Evolutionary conservation across 2,113 vertebrate species (phyloP), one percentile per base, ranked within the genome.

Genomic region (Colaptes auratus): DNA sequence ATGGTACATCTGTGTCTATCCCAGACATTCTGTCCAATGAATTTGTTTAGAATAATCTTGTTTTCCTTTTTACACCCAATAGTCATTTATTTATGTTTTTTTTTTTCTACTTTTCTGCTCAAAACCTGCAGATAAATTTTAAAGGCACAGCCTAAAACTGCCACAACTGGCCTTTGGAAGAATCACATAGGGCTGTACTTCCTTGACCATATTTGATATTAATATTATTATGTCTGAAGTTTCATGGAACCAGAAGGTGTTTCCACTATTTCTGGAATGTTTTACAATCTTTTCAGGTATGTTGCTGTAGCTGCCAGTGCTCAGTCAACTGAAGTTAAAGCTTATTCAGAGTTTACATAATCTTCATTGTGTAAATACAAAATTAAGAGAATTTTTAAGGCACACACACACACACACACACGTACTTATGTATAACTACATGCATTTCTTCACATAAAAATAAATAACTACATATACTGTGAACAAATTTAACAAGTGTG

Each of bases 111-210:
- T 39, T 39, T 39, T 39, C 36, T 39, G 10, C 36, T 39, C 36
- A 39, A 39, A 39, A 39, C 11, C 36, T 39, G 36, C 36, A 39
- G 36, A 9, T 39, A 39, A 39, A 39, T 39, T 39, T 39, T 39
- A 39, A 39, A 39, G 36, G 36, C 9, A 39, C 9, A 39, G 36
- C 36, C 36, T 39, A 10, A 39, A 39, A 39, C 36, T 39, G 10
- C 36, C 36, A 39, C 36, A 39, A 39, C 36, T 39, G 36, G 10
- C 36, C 11, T 39, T 39, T 60, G 23, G 58, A 74, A 66, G 3
- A 78, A 36, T 1, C 3, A 4, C 0, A 0, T 46, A 23, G 69
- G 19, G 3, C 4, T 31, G 3, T 28, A 14, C 3, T 89, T 77
- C 44, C 9, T 8, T 31, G 55, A 6, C 6, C 13, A 61, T n/a